Percentiles rank a stretch among this genome's conserved stretches.
Conservation (phyloP, 2,797 vertebrate species). For the Adelosebastes latens region DNA sequence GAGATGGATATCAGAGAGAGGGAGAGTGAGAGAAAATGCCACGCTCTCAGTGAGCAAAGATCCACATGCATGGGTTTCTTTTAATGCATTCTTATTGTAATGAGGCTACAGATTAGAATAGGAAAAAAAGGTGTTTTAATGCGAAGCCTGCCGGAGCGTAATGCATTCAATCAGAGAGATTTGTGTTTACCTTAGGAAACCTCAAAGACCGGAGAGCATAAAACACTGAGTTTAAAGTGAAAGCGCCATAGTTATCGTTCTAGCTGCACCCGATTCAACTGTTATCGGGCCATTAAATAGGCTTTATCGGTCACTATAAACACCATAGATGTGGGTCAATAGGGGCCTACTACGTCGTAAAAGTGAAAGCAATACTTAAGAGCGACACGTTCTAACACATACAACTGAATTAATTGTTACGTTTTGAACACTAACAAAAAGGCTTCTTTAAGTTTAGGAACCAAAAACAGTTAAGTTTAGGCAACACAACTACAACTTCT, state of each 20-base stretch:
- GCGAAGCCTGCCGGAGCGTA: slow-evolving; percentile 21
- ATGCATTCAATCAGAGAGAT: slow-evolving; percentile 38
- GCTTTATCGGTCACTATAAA: too few species aligned
- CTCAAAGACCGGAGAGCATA: slow-evolving; percentile 6
- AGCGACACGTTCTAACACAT: too few species aligned
- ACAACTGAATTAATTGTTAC: too few species aligned
- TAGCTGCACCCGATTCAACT: too few species aligned
- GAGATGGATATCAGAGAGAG: slow-evolving; percentile 53
- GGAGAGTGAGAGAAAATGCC: background rate
- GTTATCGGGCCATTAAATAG: too few species aligned
- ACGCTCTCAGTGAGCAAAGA: background rate
- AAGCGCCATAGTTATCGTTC: slow-evolving; percentile 4
- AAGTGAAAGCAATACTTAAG: too few species aligned
- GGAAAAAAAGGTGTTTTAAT: slow-evolving; percentile 35
- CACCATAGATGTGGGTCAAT: too few species aligned
- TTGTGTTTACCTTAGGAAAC: slow-evolving; percentile 47
- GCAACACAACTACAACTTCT: too few species aligned
- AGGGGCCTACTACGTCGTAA: too few species aligned
- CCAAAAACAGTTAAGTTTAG: too few species aligned
- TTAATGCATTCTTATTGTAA: slow-evolving; percentile 68
- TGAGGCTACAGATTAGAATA: slow-evolving; percentile 61
- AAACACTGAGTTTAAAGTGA: slow-evolving; percentile 23
- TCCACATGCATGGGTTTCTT: slow-evolving; percentile 28
- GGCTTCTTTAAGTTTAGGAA: too few species aligned
- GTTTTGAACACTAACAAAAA: too few species aligned